These are phyloP conservation scores for Guaruba guarouba DNA, from an alignment of 2,113 vertebrate genomes.

Conservation along the genomic window DNA sequence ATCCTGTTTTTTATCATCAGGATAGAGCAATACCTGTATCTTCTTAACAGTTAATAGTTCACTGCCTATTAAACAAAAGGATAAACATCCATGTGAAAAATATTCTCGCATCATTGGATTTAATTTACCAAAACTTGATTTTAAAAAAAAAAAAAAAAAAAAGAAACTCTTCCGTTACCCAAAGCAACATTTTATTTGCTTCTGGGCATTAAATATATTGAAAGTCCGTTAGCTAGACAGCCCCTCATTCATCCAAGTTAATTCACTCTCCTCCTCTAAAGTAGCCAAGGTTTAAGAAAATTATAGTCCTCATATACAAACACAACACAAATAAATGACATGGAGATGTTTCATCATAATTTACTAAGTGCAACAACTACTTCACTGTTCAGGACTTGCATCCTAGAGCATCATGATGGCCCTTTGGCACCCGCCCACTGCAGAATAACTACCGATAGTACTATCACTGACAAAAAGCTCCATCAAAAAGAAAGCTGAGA, in stretches of 20 bases:
- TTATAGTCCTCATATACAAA: not conserved
- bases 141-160: not conserved
- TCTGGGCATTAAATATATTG: not conserved
- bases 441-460: not conserved
- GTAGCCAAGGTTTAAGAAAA: not conserved
- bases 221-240: slow-evolving; percentile 18
- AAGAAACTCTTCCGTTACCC: not conserved
- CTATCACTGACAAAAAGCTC: not conserved
- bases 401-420: not conserved
- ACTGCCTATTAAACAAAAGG: not conserved
- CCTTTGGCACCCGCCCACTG: not conserved
- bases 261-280: slow-evolving; percentile 2
- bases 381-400: not conserved
- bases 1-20: not conserved
- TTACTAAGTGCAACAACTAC: not conserved
- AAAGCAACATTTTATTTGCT: not conserved
- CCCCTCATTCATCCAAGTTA: slow-evolving; percentile 1
- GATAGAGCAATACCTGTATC: not conserved
- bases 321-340: slow-evolving; percentile 1
- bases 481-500: not conserved
- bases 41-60: not conserved
- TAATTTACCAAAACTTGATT: not conserved
- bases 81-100: not conserved
- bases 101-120: not conserved
- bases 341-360: slow-evolving; percentile 21